Percentiles rank a stretch among this genome's conserved stretches.
Conservation (phyloP, 2,113 vertebrate species). For the Numenius arquata region DNA sequence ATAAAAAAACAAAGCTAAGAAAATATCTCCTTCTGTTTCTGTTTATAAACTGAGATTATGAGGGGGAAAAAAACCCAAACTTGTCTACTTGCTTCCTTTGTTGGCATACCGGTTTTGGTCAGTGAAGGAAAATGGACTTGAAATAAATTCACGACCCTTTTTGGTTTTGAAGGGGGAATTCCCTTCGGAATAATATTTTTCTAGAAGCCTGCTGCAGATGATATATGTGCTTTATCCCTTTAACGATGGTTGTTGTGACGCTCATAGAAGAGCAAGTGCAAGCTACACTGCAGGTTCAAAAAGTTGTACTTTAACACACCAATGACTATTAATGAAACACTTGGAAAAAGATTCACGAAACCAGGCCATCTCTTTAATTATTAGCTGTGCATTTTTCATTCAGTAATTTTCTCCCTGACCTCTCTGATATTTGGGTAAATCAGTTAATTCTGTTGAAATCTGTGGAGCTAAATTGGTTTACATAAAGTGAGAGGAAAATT, state of each 20-base stretch:
- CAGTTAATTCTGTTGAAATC: neutral
- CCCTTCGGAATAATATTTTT: neutral
- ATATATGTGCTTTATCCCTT: neutral
- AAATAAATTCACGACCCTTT: neutral
- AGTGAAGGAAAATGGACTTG: neutral
- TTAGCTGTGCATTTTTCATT: conserved; percentile 56
- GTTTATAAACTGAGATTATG: neutral
- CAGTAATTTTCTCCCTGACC: conserved; percentile 16
- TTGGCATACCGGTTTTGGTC: neutral
- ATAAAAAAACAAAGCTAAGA: neutral
- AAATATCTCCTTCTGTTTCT: conserved; percentile 16
- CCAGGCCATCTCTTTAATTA: conserved; percentile 50
- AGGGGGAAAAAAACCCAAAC: neutral
- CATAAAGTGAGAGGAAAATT: neutral
- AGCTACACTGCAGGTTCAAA: neutral
- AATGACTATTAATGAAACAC: conserved; percentile 33
- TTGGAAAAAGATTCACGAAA: conserved; percentile 65
- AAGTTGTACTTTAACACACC: conserved; percentile 63
- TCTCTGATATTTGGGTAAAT: conserved; percentile 9
- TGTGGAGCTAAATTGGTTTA: neutral
- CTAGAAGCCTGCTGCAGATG: neutral
- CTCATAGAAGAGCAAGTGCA: neutral
- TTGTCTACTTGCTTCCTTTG: neutral
- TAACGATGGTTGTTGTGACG: neutral
- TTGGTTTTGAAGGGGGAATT: neutral